Conservation (phyloP, 2,113 vertebrate species). For the Picathartes gymnocephalus region DNA sequence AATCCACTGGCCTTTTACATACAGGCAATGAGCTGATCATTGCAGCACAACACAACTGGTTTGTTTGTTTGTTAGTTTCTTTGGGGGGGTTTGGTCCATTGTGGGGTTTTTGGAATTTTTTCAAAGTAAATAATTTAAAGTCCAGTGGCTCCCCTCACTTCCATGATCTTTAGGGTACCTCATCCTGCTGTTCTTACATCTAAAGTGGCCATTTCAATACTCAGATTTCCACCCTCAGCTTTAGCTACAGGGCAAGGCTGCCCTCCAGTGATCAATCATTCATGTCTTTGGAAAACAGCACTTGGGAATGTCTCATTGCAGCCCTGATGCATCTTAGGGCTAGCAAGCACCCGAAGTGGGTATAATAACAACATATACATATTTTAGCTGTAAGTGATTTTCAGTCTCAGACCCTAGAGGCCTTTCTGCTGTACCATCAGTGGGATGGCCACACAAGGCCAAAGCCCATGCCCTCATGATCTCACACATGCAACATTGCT, state of each 20-base stretch:
- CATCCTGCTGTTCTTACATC: neutral
- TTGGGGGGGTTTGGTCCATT: rapidly evolving
- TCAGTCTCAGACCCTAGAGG: neutral
- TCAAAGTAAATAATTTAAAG: neutral
- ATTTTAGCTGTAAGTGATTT: neutral
- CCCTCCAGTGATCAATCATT: neutral
- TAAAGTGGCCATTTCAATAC: neutral
- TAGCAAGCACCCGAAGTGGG: neutral
- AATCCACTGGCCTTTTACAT: neutral
- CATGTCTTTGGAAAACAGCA: neutral
- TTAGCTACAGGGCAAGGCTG: neutral
- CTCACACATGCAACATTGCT: neutral
- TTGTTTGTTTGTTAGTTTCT: neutral
- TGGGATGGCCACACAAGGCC: neutral
- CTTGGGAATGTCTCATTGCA: neutral
- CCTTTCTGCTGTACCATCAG: neutral
- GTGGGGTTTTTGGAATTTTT: neutral
- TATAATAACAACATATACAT: neutral
- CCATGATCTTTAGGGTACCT: neutral
- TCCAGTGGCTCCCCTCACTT: neutral
- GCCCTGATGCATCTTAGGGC: neutral
- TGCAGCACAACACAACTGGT: neutral
- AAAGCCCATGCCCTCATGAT: neutral
- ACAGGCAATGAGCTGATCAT: neutral
- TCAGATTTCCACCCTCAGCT: neutral